Conservation (phyloP, 2,797 vertebrate species). For the Anniella stebbinsi region DNA sequence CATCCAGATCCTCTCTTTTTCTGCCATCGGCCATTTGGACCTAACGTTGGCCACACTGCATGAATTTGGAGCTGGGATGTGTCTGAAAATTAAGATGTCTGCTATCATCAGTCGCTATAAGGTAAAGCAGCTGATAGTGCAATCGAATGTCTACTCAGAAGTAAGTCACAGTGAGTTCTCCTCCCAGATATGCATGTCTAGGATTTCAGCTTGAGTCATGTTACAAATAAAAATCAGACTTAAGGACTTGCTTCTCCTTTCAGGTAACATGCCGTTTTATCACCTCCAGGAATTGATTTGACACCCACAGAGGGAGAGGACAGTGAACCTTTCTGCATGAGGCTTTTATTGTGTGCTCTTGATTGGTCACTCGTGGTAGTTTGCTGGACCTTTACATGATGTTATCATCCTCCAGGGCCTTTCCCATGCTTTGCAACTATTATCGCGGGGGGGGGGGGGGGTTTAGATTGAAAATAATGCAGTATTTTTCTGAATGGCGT, state of each 20-base stretch:
- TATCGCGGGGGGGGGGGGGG: too few species aligned
- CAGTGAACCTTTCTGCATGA: too few species aligned
- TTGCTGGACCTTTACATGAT: too few species aligned
- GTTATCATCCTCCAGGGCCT: too few species aligned
- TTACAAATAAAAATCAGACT: neutral
- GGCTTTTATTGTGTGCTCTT: too few species aligned
- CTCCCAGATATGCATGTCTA: neutral
- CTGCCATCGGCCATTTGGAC: slow-evolving; percentile 27
- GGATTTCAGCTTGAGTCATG: neutral
- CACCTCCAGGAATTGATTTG: neutral
- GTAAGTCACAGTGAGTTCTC: neutral
- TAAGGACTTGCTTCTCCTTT: neutral
- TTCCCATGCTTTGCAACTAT: too few species aligned
- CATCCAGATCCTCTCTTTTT: slow-evolving; percentile 16
- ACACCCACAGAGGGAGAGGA: neutral
- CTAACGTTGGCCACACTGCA: slow-evolving; percentile 15
- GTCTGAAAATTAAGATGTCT: neutral
- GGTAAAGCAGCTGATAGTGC: neutral
- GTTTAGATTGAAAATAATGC: too few species aligned
- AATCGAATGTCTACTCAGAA: neutral
- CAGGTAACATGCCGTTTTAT: neutral
- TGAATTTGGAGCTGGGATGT: slow-evolving; percentile 15
- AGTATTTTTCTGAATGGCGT: too few species aligned
- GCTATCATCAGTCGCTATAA: slow-evolving; percentile 27
- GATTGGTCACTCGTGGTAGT: too few species aligned